A percentile compares a stretch with the other conserved stretches of the same genome.
Evolutionary conservation across 2,797 vertebrate species (phyloP).

Genomic region (Coracias cyanogaster): DNA sequence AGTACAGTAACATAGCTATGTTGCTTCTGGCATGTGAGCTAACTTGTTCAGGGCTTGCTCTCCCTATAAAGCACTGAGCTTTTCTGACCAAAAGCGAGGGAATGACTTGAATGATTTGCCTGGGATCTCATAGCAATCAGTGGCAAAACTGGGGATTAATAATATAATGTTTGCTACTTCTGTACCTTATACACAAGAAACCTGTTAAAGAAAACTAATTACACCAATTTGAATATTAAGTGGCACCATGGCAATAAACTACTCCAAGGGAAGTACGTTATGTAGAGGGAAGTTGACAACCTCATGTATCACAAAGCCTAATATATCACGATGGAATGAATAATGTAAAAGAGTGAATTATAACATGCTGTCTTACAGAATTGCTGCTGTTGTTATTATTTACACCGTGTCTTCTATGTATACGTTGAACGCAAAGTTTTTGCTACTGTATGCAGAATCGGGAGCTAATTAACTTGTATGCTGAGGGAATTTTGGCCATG

Average conservation of each 20-base stretch:
- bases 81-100: background rate
- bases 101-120: background rate
- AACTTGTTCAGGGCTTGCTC: background rate
- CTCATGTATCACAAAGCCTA: constrained; percentile 45
- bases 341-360: constrained; percentile 60
- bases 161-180: background rate
- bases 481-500: constrained; percentile 50
- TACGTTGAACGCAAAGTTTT: constrained; percentile 42
- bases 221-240: constrained; percentile 40
- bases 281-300: constrained; percentile 41
- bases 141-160: background rate
- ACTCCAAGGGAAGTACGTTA: constrained; percentile 35
- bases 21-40: background rate
- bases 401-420: constrained; percentile 25
- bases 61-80: background rate
- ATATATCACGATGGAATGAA: constrained; percentile 55
- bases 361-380: constrained; percentile 6
- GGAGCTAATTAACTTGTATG: constrained; percentile 55
- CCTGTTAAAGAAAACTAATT: constrained; percentile 7
- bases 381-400: constrained; percentile 45
- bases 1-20: background rate
- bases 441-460: constrained; percentile 52
- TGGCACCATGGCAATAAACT: constrained; percentile 36
- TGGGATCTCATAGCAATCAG: background rate
- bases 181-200: background rate